phyloP scores from a whole-genome alignment of 1,140 invertebrate genomes.

The Lasioglossum baleicum region DNA sequence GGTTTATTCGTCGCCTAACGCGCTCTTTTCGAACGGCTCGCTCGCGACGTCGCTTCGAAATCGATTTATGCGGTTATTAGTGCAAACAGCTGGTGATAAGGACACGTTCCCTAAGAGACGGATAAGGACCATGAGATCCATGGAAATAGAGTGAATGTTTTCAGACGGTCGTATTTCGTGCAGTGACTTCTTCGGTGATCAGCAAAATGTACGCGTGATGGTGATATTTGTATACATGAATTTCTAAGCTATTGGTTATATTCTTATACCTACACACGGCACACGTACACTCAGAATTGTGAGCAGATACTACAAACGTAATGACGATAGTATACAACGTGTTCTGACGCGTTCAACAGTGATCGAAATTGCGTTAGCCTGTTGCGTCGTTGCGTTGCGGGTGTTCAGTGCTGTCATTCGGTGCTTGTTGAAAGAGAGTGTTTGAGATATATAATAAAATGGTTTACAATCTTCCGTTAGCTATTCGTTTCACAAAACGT shows the following conservation, averaged over 20 bases:
- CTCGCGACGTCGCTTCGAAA: slow-evolving; percentile 1
- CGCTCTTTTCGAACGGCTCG: slow-evolving; percentile 62
- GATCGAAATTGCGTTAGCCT: slow-evolving; percentile 23
- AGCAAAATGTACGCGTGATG: slow-evolving; percentile 61
- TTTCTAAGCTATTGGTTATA: neutral
- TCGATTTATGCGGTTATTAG: slow-evolving; percentile 34
- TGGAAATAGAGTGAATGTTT: slow-evolving; percentile 60
- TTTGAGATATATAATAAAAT: neutral
- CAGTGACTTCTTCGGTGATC: slow-evolving; percentile 60
- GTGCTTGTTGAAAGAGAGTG: neutral
- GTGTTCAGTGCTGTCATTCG: neutral
- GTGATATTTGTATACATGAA: slow-evolving; percentile 46
- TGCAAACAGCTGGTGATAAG: slow-evolving; percentile 43
- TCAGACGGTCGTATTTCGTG: slow-evolving; percentile 61
- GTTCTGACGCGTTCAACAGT: neutral
- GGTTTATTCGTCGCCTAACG: slow-evolving; percentile 57
- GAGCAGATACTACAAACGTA: neutral
- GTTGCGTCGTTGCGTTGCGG: slow-evolving; percentile 34
- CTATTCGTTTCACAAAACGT: too few relatives aligned
- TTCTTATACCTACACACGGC: neutral
- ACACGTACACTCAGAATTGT: neutral
- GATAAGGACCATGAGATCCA: slow-evolving; percentile 48
- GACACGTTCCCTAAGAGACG: slow-evolving; percentile 49
- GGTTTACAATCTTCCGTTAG: neutral
- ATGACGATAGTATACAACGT: too few relatives aligned